These are phyloP conservation scores for Galerucella pusilla DNA, from an alignment of 2,888 invertebrate species.

Conservation along the genomic window DNA sequence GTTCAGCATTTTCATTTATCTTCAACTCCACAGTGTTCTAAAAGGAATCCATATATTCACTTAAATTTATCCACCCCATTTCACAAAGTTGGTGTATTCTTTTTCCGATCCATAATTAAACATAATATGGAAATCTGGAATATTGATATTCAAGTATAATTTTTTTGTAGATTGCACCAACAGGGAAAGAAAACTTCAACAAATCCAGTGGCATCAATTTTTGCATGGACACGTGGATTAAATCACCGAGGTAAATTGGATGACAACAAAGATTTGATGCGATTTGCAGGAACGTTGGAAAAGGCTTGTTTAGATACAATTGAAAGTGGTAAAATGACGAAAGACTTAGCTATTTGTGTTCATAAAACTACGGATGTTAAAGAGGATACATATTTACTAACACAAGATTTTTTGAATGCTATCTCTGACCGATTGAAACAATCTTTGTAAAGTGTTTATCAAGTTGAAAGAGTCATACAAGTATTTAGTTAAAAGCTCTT, in stretches of 20 bases:
- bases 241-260: conserved; percentile 87
- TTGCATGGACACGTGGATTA: conserved; percentile 90
- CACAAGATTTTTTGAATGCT: conserved; percentile 87
- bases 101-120: neutral
- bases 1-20: no score
- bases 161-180: conserved; percentile 79
- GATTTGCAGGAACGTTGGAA: conserved; percentile 79
- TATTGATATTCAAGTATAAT: neutral
- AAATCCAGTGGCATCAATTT: conserved; percentile 91
- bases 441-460: conserved; percentile 45
- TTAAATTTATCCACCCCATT: no score
- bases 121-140: neutral
- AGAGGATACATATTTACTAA: conserved; percentile 84
- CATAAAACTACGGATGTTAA: conserved; percentile 85
- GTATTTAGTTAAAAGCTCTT: neutral
- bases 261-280: conserved; percentile 77
- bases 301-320: conserved; percentile 86
- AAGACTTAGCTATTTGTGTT: conserved; percentile 85
- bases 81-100: neutral
- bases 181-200: conserved; percentile 89
- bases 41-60: no score
- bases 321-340: conserved; percentile 87
- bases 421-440: conserved; percentile 78
- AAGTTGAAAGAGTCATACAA: neutral
- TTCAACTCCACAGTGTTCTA: no score